phyloP scores from a whole-genome alignment of 1,140 invertebrate genomes.

The Brachionus asplanchnoidis region DNA sequence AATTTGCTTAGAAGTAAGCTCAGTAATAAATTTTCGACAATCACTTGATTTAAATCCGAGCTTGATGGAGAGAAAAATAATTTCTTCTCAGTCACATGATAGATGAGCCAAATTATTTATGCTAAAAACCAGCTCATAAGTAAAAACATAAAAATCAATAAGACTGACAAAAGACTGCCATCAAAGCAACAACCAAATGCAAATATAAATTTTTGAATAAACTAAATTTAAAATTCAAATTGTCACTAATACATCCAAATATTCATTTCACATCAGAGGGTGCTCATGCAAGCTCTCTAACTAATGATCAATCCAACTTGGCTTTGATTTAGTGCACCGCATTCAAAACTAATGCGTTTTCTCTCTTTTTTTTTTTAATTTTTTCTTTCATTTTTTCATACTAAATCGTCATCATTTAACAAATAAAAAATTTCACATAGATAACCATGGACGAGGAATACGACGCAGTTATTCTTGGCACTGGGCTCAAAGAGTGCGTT shows the following conservation, averaged over 20 bases:
- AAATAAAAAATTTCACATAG: neutral
- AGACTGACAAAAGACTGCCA: neutral
- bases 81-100: neutral
- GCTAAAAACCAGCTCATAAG: neutral
- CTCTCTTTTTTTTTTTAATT: neutral
- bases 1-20: neutral
- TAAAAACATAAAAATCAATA: neutral
- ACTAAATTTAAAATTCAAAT: neutral
- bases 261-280: neutral
- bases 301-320: neutral
- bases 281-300: neutral
- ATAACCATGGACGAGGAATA: slow-evolving; percentile 95
- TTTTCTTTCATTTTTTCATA: neutral
- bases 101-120: neutral
- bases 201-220: neutral
- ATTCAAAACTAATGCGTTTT: slow-evolving; percentile 8
- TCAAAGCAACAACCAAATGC: neutral
- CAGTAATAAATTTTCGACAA: neutral
- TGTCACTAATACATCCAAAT: neutral
- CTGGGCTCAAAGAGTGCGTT: slow-evolving; percentile 98
- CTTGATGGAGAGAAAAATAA: neutral
- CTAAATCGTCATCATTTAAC: slow-evolving; percentile 25
- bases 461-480: slow-evolving; percentile 95
- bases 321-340: neutral
- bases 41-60: neutral